Percentiles rank a stretch among this genome's conserved stretches.
These are phyloP conservation scores for Pterostichus niger DNA, from an alignment of 2,888 invertebrate species.

Conservation along the genomic window DNA sequence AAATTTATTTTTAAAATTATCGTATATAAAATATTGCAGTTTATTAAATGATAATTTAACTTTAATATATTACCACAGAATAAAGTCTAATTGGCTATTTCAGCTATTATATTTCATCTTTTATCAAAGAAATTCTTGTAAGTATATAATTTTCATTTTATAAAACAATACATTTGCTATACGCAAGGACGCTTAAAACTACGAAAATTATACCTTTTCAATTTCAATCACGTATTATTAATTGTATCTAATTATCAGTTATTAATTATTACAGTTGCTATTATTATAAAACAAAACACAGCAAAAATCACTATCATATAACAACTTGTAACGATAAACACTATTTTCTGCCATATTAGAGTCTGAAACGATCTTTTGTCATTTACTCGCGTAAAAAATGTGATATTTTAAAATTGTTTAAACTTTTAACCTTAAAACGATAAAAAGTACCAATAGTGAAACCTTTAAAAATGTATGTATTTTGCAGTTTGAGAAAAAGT, in stretches of 20 bases:
- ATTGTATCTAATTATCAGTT: conserved; percentile 17
- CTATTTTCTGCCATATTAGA: too few relatives aligned
- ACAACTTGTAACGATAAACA: neutral
- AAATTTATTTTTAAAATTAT: neutral
- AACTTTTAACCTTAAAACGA: too few relatives aligned
- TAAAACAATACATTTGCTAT: conserved; percentile 32
- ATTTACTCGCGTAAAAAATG: too few relatives aligned
- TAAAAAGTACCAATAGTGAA: too few relatives aligned
- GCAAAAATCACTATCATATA: neutral
- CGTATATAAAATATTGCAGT: neutral
- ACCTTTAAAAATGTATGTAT: too few relatives aligned
- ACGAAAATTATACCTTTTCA: conserved; percentile 35
- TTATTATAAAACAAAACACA: conserved; percentile 6
- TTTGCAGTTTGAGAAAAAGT: too few relatives aligned
- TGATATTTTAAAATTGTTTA: too few relatives aligned
- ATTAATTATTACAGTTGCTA: conserved; percentile 27
- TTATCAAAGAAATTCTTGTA: neutral
- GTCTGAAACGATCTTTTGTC: too few relatives aligned
- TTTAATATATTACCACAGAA: neutral
- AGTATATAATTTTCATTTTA: conserved; percentile 27
- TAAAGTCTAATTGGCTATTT: neutral
- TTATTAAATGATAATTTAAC: conserved; percentile 10
- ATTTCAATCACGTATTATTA: conserved; percentile 23
- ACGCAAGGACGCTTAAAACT: conserved; percentile 12
- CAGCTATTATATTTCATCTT: neutral